Evolutionary conservation across 2,113 vertebrate genomes (phyloP).

Genomic region (Numenius arquata): DNA sequence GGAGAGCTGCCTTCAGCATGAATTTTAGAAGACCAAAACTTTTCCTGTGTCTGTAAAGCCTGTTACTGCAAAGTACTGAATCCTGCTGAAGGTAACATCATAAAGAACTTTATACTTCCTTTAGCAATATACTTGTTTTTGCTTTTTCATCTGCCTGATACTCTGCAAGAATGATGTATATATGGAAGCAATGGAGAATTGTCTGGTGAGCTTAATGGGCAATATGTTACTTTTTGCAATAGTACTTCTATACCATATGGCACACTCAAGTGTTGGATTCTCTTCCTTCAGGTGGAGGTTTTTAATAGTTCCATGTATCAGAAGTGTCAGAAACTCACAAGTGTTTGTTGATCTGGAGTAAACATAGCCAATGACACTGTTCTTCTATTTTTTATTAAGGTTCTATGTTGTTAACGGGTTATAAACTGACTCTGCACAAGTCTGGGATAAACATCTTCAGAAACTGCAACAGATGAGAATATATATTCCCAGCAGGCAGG

Average conservation of each 20-base stretch:
- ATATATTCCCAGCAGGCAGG: neutral
- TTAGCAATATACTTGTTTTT: neutral
- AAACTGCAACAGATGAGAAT: neutral
- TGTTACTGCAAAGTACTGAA: neutral
- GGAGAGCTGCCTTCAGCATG: neutral
- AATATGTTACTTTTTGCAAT: neutral
- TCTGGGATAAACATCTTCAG: neutral
- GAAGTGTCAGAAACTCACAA: neutral
- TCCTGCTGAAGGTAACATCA: neutral
- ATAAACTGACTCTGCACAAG: neutral
- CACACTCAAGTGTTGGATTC: neutral
- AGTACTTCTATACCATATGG: neutral
- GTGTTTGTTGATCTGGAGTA: neutral
- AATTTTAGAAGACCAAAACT: neutral
- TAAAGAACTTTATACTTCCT: neutral
- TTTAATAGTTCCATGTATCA: neutral
- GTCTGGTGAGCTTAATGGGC: neutral
- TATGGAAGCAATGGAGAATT: neutral
- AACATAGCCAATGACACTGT: neutral
- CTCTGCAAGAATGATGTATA: neutral
- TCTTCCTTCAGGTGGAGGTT: neutral
- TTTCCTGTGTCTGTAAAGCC: neutral
- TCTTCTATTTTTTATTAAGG: neutral
- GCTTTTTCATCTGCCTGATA: neutral
- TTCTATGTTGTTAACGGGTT: neutral